Conservation (phyloP, 2,888 invertebrate genomes). For the Acanthoscelides obtectus region DNA sequence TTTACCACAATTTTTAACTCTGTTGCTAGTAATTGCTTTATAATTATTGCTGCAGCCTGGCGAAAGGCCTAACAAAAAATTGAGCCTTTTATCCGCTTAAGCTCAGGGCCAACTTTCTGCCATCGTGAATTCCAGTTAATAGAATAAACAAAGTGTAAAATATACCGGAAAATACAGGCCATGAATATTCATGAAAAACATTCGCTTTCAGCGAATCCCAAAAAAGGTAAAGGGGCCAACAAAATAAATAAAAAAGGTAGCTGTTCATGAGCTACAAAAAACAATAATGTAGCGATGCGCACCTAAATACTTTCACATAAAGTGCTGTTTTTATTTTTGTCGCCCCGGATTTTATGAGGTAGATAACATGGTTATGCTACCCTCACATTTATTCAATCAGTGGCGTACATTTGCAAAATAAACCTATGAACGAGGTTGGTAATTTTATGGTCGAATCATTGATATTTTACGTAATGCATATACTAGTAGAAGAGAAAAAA, state of each 20-base stretch:
- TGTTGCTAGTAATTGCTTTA: neutral
- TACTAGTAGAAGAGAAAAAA: too few relatives aligned
- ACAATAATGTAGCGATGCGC: neutral
- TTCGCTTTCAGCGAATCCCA: neutral
- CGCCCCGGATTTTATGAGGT: neutral
- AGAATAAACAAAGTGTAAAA: neutral
- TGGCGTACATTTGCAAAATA: neutral
- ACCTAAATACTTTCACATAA: neutral
- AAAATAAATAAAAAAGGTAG: neutral
- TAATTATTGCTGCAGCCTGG: neutral
- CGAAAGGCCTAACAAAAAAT: neutral
- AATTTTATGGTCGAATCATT: too few relatives aligned
- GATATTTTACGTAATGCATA: too few relatives aligned
- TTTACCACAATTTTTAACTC: neutral
- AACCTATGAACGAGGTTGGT: too few relatives aligned
- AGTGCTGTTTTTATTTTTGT: neutral
- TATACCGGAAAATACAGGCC: neutral
- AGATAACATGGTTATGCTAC: neutral
- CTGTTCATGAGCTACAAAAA: neutral
- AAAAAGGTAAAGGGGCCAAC: neutral
- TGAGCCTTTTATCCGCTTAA: neutral
- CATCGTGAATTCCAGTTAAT: neutral
- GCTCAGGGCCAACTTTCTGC: neutral
- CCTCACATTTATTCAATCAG: neutral
- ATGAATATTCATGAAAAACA: neutral